phyloP scores from a whole-genome alignment of 1,140 invertebrate genomes.

The Delia radicum region DNA sequence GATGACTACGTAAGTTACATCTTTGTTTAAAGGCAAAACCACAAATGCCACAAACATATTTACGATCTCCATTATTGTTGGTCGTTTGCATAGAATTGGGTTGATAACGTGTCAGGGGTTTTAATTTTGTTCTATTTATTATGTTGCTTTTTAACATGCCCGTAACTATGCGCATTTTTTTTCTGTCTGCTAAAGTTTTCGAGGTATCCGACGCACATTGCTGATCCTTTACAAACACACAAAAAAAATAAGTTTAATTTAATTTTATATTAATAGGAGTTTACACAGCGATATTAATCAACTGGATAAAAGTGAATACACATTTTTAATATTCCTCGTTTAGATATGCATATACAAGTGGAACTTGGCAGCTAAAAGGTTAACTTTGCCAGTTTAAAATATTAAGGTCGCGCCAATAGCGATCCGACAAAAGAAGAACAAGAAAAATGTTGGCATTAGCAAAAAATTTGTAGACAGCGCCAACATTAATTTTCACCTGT shows the following conservation, averaged over 20 bases:
- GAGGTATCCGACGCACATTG: neutral
- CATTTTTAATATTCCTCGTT: too few species aligned
- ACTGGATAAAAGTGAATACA: too few species aligned
- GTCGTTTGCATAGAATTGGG: neutral
- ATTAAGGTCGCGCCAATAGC: too few species aligned
- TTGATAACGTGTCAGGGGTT: neutral
- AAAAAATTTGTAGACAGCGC: too few species aligned
- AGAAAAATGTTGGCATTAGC: too few species aligned
- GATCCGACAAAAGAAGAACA: too few species aligned
- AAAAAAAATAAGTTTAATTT: neutral
- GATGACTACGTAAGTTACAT: conserved; percentile 21
- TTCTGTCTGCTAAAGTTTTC: neutral
- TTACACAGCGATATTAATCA: too few species aligned
- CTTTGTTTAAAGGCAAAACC: conserved; percentile 10
- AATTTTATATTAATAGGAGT: too few species aligned
- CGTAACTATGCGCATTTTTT: neutral
- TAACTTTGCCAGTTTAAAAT: too few species aligned
- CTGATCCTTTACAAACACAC: neutral
- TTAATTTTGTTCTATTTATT: neutral
- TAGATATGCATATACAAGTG: too few species aligned
- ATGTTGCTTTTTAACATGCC: neutral
- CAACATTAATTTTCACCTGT: too few species aligned
- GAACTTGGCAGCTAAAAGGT: too few species aligned
- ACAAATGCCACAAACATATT: conserved; percentile 29
- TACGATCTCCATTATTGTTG: neutral